Evolutionary conservation across 1,140 invertebrate genomes (phyloP), one percentile per base, ranked within the genome.

Genomic region (Musca domestica): DNA sequence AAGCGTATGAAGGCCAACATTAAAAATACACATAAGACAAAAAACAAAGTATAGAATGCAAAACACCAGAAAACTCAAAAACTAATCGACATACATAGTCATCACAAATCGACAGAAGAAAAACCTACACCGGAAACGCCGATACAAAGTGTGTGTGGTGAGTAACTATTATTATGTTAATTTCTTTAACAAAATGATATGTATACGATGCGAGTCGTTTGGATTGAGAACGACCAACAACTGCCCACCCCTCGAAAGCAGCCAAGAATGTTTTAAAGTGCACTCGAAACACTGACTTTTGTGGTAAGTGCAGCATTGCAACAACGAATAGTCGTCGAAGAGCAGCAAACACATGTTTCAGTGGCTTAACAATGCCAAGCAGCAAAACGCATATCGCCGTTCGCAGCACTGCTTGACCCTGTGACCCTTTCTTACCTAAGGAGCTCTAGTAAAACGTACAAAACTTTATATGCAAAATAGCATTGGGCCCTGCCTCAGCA

Each of bases 141-240:
- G 12, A 61, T 17, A 61, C 48, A 2, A 51, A 51, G 20, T 10
- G 20, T 19, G 5, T 9, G 34, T n/a, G 17, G 27, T 61, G 30
- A 17, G 17, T 19, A 61, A 41, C 56, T 34, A 61, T 61, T 61
- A 34, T 61, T 61, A 61, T 61, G 56, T 61, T 61, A 61, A 61
- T 61, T 61, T 61, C 56, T 61, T 34, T 17, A 61, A 61, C 27
- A 41, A 61, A 61, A 61, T 56, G 27, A 61, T 61, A 61, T 34
- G n/a, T 27, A 27, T 23, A 27, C 27, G 27, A 34, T 22, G 52
- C 12, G 22, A 14, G 3, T 15, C 10, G 22, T 23, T 20, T 56
- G 17, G 17, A 19, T 51, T 51, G 34, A 41, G 34, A 41, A 30
- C 54, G 9, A 15, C 14, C 23, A 15, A 58, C 10, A n/a, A 58